These are phyloP conservation scores for Cheilosia pagana DNA, from an alignment of 2,888 invertebrate species.

Conservation along the genomic window DNA sequence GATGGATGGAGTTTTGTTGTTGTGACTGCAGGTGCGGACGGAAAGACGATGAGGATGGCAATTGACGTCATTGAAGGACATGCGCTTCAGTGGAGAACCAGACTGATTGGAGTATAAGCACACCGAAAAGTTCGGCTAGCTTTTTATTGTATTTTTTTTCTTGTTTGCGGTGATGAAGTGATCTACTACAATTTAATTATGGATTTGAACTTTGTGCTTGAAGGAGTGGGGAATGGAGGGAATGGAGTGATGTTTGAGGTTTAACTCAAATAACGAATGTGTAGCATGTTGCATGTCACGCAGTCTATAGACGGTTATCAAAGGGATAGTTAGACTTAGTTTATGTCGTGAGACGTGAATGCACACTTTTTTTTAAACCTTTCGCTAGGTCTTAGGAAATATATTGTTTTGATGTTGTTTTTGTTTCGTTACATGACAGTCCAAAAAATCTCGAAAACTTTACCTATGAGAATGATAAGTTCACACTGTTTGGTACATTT, in stretches of 20 bases:
- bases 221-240: background rate
- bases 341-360: too few relatives aligned
- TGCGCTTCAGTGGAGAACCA: slow-evolving; percentile 62
- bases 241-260: background rate
- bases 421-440: too few relatives aligned
- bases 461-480: too few relatives aligned
- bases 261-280: slow-evolving; percentile 4
- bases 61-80: slow-evolving; percentile 74
- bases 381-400: too few relatives aligned
- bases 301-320: too few relatives aligned
- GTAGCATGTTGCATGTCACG: too few relatives aligned
- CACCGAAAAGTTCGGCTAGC: slow-evolving; percentile 11
- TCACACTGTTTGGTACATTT: too few relatives aligned
- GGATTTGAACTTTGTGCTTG: background rate
- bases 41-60: slow-evolving; percentile 76
- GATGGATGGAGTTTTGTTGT: slow-evolving; percentile 56
- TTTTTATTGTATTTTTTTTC: background rate
- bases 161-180: background rate
- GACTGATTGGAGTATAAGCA: slow-evolving; percentile 33
- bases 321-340: too few relatives aligned
- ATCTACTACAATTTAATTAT: slow-evolving; percentile 56
- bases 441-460: too few relatives aligned
- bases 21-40: slow-evolving; percentile 70
- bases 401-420: too few relatives aligned
- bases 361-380: too few relatives aligned